Evolutionary conservation across 2,888 invertebrate genomes (phyloP), one percentile per base, ranked within the genome.

Genomic region (Drosophila atroscutellata): DNA sequence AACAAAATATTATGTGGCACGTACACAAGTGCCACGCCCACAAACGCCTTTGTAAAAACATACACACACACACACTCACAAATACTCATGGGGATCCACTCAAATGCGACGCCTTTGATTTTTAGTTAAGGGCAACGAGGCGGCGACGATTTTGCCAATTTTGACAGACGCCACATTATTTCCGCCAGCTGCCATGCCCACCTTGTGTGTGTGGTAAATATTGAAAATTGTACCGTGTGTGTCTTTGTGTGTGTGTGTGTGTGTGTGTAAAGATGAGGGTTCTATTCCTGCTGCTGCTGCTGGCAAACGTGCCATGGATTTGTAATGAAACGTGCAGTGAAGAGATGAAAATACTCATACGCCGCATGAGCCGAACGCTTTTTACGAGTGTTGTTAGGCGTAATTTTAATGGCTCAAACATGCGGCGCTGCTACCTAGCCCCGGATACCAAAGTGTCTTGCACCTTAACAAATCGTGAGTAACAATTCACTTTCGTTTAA

Each of bases 351-450:
- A 84, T 75, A 75, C 78, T 78, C 80, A 84, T 84, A 86, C 85
- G 80, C 85, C 75, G 78, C 60, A 85, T 80, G 73, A 78, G 85
- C 83, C 80, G 66, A 74, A 71, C 56, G 63, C 77, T 80, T 89
- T 86, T 85, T 77, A 81, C 72, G 89, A 86, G 75, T 80, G 75
- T 84, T 80, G 75, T 89, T 87, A 87, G 87, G 87, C 88, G 89
- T 86, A 87, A 89, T 87, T 87, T 87, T 87, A 87, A 87, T 87
- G 87, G 87, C 78, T 75, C 85, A 81, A 86, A 86, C 87, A 86
- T 80, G 75, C 83, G 77, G 72, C 51, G 61, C 61, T 55, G 51
- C 57, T 51, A 57, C 61, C 58, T 55, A 63, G 37, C 62, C 67
- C 71, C 58, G 81, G 71, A 87, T 80, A 67, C 77, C 88, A 77